Conservation (phyloP, 1,140 invertebrate species). For the Yoshiicerus persimilis region DNA sequence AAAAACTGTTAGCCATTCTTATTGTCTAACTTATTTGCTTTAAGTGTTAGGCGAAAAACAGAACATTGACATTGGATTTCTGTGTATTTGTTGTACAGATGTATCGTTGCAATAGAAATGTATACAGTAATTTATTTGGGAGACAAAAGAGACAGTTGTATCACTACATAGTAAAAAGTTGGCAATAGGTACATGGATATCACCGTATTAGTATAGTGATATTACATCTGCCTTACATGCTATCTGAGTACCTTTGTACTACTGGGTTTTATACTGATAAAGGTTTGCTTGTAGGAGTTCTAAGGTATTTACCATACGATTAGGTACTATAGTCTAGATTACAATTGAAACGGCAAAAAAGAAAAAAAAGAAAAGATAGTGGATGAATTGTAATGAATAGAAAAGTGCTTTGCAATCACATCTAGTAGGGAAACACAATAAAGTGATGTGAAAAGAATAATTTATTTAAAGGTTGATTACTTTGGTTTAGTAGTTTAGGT, state of each 20-base stretch:
- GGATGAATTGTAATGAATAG: not conserved
- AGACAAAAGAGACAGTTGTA: too few relatives aligned
- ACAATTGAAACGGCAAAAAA: not conserved
- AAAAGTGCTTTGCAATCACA: not conserved
- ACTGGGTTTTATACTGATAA: too few relatives aligned
- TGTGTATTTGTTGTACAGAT: not conserved
- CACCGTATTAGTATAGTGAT: too few relatives aligned
- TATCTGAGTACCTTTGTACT: too few relatives aligned
- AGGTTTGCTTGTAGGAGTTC: not conserved
- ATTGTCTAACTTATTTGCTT: not conserved
- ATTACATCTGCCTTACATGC: too few relatives aligned
- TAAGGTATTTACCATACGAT: not conserved
- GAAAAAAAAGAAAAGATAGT: not conserved
- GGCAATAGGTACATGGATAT: too few relatives aligned
- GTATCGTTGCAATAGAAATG: too few relatives aligned
- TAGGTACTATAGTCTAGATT: not conserved
- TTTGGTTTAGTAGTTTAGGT: not conserved
- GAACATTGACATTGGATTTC: not conserved
- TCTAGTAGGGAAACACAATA: not conserved
- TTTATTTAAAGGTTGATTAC: not conserved
- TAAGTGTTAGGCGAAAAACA: not conserved
- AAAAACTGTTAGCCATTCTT: not conserved
- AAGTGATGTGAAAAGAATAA: not conserved
- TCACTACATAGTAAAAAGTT: too few relatives aligned
- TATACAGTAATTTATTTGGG: too few relatives aligned